Percentiles rank a stretch among this genome's conserved stretches.
Conservation (phyloP, 2,113 vertebrate species). For the Callaeas wilsoni region DNA sequence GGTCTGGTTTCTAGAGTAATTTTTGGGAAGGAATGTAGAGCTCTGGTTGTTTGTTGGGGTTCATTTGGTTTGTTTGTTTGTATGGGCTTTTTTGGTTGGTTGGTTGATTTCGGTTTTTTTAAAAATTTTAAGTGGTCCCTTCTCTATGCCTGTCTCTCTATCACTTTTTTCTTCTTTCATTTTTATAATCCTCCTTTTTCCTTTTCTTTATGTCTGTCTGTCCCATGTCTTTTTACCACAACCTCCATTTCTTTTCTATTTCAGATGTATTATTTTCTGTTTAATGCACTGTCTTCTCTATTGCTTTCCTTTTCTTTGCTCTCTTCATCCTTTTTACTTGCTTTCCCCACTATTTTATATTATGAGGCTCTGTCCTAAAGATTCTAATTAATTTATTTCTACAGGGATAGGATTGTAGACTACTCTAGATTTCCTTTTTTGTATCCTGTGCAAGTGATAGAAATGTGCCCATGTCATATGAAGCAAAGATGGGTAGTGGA, state of each 20-base stretch:
- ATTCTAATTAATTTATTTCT: neutral
- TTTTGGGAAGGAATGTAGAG: neutral
- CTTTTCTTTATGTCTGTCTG: neutral
- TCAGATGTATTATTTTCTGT: neutral
- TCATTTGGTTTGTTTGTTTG: neutral
- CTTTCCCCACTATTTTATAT: neutral
- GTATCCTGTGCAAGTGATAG: neutral
- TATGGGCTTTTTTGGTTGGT: neutral
- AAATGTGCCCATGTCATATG: neutral
- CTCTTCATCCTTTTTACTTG: neutral
- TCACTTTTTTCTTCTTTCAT: neutral
- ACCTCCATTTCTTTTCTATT: neutral
- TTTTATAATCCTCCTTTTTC: neutral
- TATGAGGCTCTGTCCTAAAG: neutral
- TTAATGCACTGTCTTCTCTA: neutral
- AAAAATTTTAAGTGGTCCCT: accelerated
- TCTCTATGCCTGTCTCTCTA: neutral
- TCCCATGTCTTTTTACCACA: neutral
- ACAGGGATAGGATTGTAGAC: neutral
- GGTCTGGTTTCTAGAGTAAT: neutral
- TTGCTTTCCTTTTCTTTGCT: neutral
- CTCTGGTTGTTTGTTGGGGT: neutral
- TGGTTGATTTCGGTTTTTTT: neutral
- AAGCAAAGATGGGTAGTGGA: neutral
- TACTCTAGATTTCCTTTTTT: neutral